phyloP scores from a whole-genome alignment of 2,113 vertebrate genomes.

The Strigops habroptila region DNA sequence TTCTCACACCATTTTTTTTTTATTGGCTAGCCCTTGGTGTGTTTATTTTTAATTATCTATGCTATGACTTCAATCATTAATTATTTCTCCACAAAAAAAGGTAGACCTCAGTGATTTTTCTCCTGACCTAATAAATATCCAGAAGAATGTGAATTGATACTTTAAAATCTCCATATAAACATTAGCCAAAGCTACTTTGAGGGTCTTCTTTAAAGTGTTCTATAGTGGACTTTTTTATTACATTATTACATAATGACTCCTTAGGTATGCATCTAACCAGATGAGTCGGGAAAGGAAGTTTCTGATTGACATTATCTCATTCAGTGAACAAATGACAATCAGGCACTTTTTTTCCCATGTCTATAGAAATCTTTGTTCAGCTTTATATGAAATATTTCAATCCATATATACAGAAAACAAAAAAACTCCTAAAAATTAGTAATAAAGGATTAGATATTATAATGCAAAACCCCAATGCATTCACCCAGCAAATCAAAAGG shows the following conservation, averaged over 20 bases:
- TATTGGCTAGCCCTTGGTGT: neutral
- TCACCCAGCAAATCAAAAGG: neutral
- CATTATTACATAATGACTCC: neutral
- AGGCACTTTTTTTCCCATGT: neutral
- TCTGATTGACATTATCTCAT: neutral
- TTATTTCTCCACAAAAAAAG: conserved; percentile 24
- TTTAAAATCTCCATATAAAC: neutral
- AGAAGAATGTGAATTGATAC: neutral
- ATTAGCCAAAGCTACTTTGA: neutral
- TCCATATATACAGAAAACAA: neutral
- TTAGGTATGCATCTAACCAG: neutral
- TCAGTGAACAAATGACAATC: neutral
- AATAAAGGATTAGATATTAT: neutral
- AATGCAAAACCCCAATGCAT: neutral
- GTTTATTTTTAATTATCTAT: conserved; percentile 29
- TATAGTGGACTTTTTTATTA: neutral
- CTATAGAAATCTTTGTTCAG: neutral
- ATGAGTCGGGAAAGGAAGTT: neutral
- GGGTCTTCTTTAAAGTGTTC: neutral
- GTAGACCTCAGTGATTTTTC: neutral
- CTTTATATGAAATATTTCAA: neutral
- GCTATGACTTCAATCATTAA: neutral
- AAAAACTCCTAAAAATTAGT: neutral
- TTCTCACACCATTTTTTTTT: neutral
- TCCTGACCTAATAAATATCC: neutral